phyloP scores from a whole-genome alignment of 2,888 invertebrate species.

The Morpho helenor region DNA sequence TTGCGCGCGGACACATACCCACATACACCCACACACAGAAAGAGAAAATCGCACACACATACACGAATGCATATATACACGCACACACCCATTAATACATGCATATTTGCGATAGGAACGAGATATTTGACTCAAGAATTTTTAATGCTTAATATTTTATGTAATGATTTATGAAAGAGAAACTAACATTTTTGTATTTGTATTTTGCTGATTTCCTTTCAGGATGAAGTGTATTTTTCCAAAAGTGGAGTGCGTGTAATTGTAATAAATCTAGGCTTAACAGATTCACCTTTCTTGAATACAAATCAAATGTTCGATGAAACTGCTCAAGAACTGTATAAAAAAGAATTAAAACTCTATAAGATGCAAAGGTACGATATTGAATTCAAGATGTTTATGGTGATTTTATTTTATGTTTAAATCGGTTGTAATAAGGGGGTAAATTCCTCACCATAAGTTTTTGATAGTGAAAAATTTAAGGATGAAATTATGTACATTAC shows the following conservation, averaged over 20 bases:
- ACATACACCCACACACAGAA: no score
- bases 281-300: background rate
- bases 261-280: background rate
- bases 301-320: background rate
- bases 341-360: background rate
- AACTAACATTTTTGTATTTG: background rate
- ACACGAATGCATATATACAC: no score
- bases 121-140: no score
- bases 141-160: background rate
- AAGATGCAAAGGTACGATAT: constrained; percentile 5
- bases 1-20: no score
- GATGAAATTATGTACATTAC: background rate
- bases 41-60: no score
- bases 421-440: background rate
- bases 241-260: constrained; percentile 3
- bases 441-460: background rate
- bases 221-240: background rate
- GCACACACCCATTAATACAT: no score
- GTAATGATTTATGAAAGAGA: background rate
- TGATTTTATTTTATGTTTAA: background rate
- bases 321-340: background rate
- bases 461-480: background rate
- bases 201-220: background rate
- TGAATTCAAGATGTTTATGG: background rate
- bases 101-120: no score